A percentile compares a stretch with the other conserved stretches of the same genome.
Evolutionary conservation across 1,140 invertebrate species (phyloP).

Genomic region (Monomorium pharaonis): DNA sequence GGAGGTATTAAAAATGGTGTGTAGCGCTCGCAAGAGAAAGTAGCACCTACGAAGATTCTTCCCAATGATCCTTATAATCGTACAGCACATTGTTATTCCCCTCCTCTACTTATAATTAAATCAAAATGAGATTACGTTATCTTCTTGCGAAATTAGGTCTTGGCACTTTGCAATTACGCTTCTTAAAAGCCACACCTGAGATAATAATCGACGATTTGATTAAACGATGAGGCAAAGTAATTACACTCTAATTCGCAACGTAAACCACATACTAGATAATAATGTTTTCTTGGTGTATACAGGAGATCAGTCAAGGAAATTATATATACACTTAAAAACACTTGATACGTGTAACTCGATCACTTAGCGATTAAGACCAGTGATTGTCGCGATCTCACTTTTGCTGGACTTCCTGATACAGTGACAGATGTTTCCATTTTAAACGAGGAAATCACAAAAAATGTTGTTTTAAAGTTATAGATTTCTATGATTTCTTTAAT

Average conservation of each 20-base stretch:
- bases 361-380: slow-evolving; percentile 2
- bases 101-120: background rate
- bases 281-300: background rate
- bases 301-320: background rate
- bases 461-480: background rate
- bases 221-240: slow-evolving; percentile 3
- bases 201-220: slow-evolving; percentile 1
- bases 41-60: slow-evolving; percentile 49
- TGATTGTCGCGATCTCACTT: background rate
- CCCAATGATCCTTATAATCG: slow-evolving; percentile 53
- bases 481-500: slow-evolving; percentile 13
- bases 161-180: background rate
- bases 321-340: background rate
- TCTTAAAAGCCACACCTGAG: background rate
- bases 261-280: background rate
- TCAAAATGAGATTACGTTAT: background rate
- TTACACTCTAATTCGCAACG: background rate
- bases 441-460: background rate
- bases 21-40: slow-evolving; percentile 61
- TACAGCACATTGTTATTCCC: background rate
- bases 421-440: background rate
- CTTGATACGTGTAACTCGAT: background rate
- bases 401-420: slow-evolving; percentile 5
- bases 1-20: slow-evolving; percentile 53
- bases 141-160: background rate